These are phyloP conservation scores for Cyanocitta stelleri DNA, from an alignment of 2,113 vertebrate genomes.

Conservation along the genomic window DNA sequence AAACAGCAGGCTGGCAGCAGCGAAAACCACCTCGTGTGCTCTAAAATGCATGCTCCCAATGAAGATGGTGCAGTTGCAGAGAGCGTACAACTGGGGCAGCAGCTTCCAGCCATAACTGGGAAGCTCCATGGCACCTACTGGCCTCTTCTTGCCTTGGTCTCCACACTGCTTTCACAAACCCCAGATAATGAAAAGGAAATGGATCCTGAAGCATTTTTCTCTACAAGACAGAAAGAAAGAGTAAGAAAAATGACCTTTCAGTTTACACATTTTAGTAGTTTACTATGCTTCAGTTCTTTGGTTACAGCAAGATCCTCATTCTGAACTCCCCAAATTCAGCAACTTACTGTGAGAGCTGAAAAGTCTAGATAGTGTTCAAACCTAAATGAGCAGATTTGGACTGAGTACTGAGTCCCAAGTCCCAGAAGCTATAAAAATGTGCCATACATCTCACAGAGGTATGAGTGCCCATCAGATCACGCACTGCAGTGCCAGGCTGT, in stretches of 20 bases:
- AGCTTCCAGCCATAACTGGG: constrained; percentile 84
- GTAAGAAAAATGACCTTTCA: neutral
- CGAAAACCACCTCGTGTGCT: constrained; percentile 85
- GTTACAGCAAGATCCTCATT: neutral
- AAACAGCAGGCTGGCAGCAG: constrained; percentile 87
- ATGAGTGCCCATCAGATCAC: neutral
- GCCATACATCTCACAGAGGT: neutral
- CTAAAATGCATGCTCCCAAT: constrained; percentile 75
- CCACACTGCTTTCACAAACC: neutral
- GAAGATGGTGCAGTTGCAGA: constrained; percentile 85
- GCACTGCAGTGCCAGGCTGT: neutral
- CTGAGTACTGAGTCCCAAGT: neutral
- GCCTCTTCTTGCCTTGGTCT: neutral
- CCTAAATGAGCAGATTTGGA: neutral
- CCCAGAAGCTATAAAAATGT: neutral
- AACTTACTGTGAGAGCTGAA: neutral
- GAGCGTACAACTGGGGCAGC: constrained; percentile 80
- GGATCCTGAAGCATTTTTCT: neutral
- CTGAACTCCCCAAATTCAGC: neutral
- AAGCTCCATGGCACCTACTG: constrained; percentile 73
- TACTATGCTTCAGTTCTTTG: neutral
- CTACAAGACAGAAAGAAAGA: neutral
- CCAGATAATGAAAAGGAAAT: neutral
- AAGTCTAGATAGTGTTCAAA: neutral
- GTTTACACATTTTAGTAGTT: neutral